Evolutionary conservation across 1,140 invertebrate genomes (phyloP).

Genomic region (Hypothenemus hampei): DNA sequence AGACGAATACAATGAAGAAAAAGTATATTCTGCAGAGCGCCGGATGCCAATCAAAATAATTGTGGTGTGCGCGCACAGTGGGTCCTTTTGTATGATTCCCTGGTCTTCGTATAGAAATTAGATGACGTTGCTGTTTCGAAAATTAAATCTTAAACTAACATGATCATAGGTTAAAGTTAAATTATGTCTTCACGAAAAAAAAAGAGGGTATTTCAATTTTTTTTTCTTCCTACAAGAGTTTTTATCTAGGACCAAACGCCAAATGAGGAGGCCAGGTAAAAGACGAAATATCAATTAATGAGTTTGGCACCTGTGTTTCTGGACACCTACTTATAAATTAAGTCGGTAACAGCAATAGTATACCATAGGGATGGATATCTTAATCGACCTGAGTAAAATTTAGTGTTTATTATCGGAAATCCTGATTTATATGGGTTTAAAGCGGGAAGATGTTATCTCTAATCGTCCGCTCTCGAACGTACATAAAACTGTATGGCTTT

Average conservation of each 20-base stretch:
- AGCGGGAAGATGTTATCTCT: constrained; percentile 9
- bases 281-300: constrained; percentile 15
- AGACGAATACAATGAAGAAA: constrained; percentile 15
- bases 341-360: constrained; percentile 11
- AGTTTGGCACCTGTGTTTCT: constrained; percentile 13
- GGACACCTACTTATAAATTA: constrained; percentile 14
- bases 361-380: constrained; percentile 17
- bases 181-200: no score
- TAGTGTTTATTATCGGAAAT: constrained; percentile 24
- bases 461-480: constrained; percentile 2
- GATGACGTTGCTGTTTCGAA: neutral
- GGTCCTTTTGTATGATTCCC: neutral
- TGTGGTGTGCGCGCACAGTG: neutral
- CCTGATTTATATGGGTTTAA: constrained; percentile 23
- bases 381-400: constrained; percentile 23
- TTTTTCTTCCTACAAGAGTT: no score
- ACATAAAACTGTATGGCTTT: constrained; percentile 1
- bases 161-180: neutral
- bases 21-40: neutral
- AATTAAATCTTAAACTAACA: neutral
- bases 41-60: constrained; percentile 17
- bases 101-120: neutral
- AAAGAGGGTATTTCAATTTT: no score
- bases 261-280: constrained; percentile 4
- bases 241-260: no score